Base-by-base conservation (phyloP, 1,140 invertebrate genomes). In the Condylostylus longicornis region DNA sequence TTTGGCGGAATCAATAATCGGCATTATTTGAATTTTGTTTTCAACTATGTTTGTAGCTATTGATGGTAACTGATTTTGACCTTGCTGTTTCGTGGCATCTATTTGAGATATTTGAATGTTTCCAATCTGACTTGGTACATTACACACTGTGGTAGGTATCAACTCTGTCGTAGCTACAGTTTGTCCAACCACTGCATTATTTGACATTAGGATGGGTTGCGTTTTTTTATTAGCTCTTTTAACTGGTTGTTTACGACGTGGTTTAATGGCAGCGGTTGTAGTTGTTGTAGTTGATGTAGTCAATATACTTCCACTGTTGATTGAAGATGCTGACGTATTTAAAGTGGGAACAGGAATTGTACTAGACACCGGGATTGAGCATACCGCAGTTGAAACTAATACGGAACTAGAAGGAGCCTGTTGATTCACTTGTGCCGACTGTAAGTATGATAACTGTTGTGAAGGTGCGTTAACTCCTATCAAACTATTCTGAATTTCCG, bases 11-110 rank as follows among this genome's bases (percentile, higher is more conserved):
- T 49, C 47, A 9, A 61, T 31, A 12, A 61, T 61, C 3, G 58
- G 58, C 53, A 60, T 61, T 7, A 61, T 61, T 43, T 61, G 58
- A 21, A 61, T 61, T 45, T 61, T 61, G 33, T 61, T 61, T 37
- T 60, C 57, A 2, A 60, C 58, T 14, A 47, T 38, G 28, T 42
- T 50, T 44, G 42, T 45, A 15, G 53, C 35, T 13, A 23, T 18
- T 13, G 18, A 27, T 21, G 46, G 46, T 38, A 52, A 6, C 10
- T 40, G 17, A 33, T 51, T 47, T 35, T 49, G 51, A 29, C 49
- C 43, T 15, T 46, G 46, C 32, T 51, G 38, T 40, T 37, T 44
- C 10, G 29, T 38, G 13, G 20, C 18, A 38, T 48, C 46, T 12
- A 48, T 49, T 40, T 61, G 58, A 3, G 55, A 56, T 30, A 59